Conservation (phyloP, 2,113 vertebrate genomes). For the Ranitomeya variabilis region DNA sequence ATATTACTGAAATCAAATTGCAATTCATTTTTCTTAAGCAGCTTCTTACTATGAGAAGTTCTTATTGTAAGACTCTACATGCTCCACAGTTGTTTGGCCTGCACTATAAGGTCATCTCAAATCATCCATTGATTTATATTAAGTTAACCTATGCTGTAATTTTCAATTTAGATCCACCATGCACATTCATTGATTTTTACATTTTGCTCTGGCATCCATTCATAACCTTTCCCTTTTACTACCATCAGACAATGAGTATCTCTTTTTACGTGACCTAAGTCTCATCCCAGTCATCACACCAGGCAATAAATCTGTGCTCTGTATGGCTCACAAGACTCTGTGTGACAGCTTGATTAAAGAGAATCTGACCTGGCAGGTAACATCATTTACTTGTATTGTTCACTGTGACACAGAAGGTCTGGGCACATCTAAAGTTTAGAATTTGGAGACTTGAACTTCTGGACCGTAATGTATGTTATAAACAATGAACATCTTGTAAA, state of each 20-base stretch:
- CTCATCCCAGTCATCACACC: neutral
- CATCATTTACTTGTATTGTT: neutral
- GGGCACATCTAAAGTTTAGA: neutral
- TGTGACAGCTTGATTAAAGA: slow-evolving; percentile 1
- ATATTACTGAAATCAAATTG: neutral
- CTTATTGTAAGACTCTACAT: neutral
- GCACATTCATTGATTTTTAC: neutral
- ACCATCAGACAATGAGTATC: neutral
- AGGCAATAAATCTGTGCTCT: neutral
- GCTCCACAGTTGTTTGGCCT: neutral
- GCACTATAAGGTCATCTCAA: neutral
- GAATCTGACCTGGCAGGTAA: neutral
- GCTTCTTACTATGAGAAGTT: neutral
- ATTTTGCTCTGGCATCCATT: neutral
- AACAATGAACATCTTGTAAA: neutral
- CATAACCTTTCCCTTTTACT: slow-evolving; percentile 3
- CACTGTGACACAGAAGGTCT: neutral
- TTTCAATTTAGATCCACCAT: neutral
- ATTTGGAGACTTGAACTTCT: neutral
- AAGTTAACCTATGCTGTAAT: neutral
- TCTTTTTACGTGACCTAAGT: neutral
- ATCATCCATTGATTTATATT: neutral
- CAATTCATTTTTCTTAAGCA: neutral
- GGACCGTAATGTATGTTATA: neutral
- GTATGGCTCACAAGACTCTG: neutral